Percentiles rank a stretch among this genome's conserved stretches.
phyloP scores from a whole-genome alignment of 2,797 vertebrate species.

The Pseudopleuronectes americanus region DNA sequence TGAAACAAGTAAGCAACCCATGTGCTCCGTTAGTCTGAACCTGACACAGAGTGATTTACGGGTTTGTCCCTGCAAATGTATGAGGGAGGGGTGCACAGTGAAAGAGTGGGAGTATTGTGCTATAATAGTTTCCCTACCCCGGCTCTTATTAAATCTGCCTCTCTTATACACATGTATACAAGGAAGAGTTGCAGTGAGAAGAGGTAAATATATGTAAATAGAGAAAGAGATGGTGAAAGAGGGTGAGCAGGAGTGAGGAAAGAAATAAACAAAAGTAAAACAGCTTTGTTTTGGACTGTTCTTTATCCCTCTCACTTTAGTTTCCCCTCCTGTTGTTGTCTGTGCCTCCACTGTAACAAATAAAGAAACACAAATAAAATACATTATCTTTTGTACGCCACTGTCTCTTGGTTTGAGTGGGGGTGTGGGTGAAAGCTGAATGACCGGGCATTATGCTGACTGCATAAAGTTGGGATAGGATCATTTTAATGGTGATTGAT shows the following conservation, averaged over 20 bases:
- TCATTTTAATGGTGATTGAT: background rate
- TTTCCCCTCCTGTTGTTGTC: slow-evolving; percentile 69
- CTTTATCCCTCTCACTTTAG: slow-evolving; percentile 49
- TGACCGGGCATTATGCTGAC: slow-evolving; percentile 7
- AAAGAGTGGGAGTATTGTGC: slow-evolving; percentile 64
- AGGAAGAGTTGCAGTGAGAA: slow-evolving; percentile 52
- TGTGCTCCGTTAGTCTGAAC: slow-evolving; percentile 64
- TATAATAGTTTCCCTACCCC: slow-evolving; percentile 79
- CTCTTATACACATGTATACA: slow-evolving; percentile 30
- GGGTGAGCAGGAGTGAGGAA: slow-evolving; percentile 56
- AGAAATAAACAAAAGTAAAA: slow-evolving; percentile 66
- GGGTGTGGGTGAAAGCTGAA: background rate
- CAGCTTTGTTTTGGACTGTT: slow-evolving; percentile 68
- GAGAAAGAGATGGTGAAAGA: slow-evolving; percentile 70
- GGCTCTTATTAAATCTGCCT: slow-evolving; percentile 49
- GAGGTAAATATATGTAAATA: slow-evolving; percentile 48
- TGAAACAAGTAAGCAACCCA: slow-evolving; percentile 75
- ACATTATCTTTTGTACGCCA: slow-evolving; percentile 75
- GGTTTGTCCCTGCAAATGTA: slow-evolving; percentile 46
- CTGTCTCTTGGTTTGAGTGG: slow-evolving; percentile 68
- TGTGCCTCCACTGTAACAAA: slow-evolving; percentile 76
- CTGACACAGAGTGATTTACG: slow-evolving; percentile 52
- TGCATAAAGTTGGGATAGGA: background rate
- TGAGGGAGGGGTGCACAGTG: slow-evolving; percentile 35
- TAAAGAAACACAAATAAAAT: slow-evolving; percentile 82